These are phyloP conservation scores for Pararge aegeria DNA, from an alignment of 1,140 invertebrate genomes.

Conservation along the genomic window DNA sequence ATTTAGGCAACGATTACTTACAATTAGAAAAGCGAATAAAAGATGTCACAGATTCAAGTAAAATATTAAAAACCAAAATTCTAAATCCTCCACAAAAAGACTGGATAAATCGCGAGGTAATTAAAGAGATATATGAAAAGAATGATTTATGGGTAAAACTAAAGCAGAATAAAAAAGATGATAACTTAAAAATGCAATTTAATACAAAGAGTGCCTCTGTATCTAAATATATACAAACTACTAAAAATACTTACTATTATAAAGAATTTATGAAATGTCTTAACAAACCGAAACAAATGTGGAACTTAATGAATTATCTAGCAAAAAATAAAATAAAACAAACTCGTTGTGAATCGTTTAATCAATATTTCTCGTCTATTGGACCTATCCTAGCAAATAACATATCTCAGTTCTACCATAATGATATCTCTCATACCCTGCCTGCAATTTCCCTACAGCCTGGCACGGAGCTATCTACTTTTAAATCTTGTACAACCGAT, in stretches of 20 bases:
- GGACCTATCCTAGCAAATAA: background rate
- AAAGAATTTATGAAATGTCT: background rate
- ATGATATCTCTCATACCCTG: background rate
- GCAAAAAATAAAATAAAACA: background rate
- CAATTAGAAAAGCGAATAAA: background rate
- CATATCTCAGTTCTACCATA: background rate
- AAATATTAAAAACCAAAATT: constrained; percentile 2
- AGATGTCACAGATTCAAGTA: background rate
- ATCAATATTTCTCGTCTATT: background rate
- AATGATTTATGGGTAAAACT: background rate
- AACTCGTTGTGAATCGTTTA: background rate
- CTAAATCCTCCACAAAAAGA: background rate
- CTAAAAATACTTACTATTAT: background rate
- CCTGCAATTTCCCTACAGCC: background rate
- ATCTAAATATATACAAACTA: background rate
- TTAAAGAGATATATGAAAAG: background rate
- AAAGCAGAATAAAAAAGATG: background rate
- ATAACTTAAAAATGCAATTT: background rate
- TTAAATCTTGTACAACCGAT: background rate
- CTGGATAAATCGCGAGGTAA: background rate
- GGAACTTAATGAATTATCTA: background rate
- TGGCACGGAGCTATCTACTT: background rate
- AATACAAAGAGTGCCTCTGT: background rate
- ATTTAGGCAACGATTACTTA: background rate
- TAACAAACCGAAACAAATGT: background rate